A percentile compares a stretch with the other conserved stretches of the same genome.
These are phyloP conservation scores for Margaritifera margaritifera DNA, from an alignment of 2,888 invertebrate genomes.

Conservation along the genomic window DNA sequence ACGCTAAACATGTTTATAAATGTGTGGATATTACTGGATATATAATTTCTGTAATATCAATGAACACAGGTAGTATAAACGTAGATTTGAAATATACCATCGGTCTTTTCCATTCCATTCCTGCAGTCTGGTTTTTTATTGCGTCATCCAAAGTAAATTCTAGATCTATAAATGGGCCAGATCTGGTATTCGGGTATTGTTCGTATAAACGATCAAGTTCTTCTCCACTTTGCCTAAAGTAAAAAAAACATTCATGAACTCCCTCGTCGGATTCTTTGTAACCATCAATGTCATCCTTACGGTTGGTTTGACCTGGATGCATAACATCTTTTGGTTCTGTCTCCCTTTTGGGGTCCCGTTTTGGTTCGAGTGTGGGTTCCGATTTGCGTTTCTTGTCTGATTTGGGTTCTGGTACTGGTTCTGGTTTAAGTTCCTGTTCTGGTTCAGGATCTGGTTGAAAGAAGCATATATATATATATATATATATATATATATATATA, in stretches of 20 bases:
- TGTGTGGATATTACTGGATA: too few relatives aligned
- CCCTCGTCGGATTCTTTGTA: slow-evolving; percentile 26
- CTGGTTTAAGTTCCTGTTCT: background rate
- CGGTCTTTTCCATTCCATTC: slow-evolving; percentile 60
- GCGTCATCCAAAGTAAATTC: slow-evolving; percentile 53
- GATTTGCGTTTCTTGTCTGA: background rate
- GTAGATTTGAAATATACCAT: slow-evolving; percentile 34
- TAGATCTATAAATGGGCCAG: slow-evolving; percentile 44
- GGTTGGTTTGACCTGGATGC: background rate
- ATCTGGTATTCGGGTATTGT: slow-evolving; percentile 24
- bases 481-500: too few relatives aligned
- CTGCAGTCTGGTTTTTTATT: slow-evolving; percentile 28
- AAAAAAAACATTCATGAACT: slow-evolving; percentile 23
- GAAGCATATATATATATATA: too few relatives aligned
- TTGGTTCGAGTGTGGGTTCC: background rate
- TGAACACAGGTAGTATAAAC: background rate
- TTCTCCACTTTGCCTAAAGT: slow-evolving; percentile 35
- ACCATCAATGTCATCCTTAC: background rate
- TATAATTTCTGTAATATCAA: background rate
- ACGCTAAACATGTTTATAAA: background rate
- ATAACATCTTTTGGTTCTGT: background rate
- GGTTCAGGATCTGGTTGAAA: background rate
- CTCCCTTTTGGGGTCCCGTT: background rate
- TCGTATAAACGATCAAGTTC: slow-evolving; percentile 19
- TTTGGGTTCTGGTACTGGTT: slow-evolving; percentile 2